Conservation (phyloP, 2,888 invertebrate genomes). For the Leptopilina drosophilae region DNA sequence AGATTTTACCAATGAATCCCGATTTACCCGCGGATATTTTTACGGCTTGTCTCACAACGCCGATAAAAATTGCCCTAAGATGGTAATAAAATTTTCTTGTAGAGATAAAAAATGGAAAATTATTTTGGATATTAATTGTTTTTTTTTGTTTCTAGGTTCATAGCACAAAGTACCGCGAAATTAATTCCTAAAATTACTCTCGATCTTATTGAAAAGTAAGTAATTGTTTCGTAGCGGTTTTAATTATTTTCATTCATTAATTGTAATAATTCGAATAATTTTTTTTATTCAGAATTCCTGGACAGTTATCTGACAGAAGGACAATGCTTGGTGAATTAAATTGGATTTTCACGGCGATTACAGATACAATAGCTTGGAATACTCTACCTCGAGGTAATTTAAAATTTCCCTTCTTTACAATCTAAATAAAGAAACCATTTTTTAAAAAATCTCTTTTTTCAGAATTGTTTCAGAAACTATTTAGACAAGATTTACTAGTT, state of each 20-base stretch:
- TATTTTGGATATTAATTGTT: too few relatives aligned
- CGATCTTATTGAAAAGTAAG: slow-evolving; percentile 94
- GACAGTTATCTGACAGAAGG: slow-evolving; percentile 93
- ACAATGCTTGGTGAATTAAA: slow-evolving; percentile 99
- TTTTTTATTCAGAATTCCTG: slow-evolving; percentile 87
- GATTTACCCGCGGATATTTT: slow-evolving; percentile 98
- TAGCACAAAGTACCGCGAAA: slow-evolving; percentile 89
- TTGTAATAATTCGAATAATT: slow-evolving; percentile 46
- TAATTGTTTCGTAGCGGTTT: slow-evolving; percentile 30
- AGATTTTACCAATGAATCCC: slow-evolving; percentile 97
- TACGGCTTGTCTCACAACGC: slow-evolving; percentile 98
- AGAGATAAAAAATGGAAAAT: too few relatives aligned
- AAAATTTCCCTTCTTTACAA: neutral
- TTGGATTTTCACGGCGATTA: slow-evolving; percentile 99
- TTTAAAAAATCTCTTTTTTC: slow-evolving; percentile 57
- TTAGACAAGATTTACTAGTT: slow-evolving; percentile 98
- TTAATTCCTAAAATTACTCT: slow-evolving; percentile 89
- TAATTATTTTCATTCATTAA: slow-evolving; percentile 27
- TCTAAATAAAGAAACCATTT: neutral
- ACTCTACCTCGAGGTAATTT: slow-evolving; percentile 88
- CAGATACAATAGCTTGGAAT: slow-evolving; percentile 99
- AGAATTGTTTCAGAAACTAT: slow-evolving; percentile 96
- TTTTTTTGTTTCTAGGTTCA: slow-evolving; percentile 80
- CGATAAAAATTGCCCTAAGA: slow-evolving; percentile 95
- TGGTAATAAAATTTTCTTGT: slow-evolving; percentile 81